A percentile compares a stretch with the other conserved stretches of the same genome.
Conservation (phyloP, 2,113 vertebrate genomes). For the Zosterops lateralis region DNA sequence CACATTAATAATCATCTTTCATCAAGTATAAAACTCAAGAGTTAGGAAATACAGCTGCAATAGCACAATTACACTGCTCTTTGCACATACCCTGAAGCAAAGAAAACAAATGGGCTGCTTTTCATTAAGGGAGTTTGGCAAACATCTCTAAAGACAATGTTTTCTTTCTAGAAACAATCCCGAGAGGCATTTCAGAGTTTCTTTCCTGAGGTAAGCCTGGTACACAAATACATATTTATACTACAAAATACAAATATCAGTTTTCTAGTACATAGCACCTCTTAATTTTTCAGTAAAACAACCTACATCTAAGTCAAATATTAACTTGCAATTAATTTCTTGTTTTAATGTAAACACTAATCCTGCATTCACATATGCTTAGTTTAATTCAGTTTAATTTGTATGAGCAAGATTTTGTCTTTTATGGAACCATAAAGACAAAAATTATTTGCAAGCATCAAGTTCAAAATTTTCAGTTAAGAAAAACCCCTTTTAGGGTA, state of each 20-base stretch:
- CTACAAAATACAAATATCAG: slow-evolving; percentile 14
- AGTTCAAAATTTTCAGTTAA: not conserved
- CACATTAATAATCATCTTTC: slow-evolving; percentile 72
- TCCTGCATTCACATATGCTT: not conserved
- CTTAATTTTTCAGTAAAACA: not conserved
- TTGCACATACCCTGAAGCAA: slow-evolving; percentile 65
- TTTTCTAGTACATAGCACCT: not conserved
- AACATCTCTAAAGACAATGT: slow-evolving; percentile 65
- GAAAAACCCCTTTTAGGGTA: not conserved
- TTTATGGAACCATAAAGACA: not conserved
- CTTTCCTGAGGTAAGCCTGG: slow-evolving; percentile 49
- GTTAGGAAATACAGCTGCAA: slow-evolving; percentile 73
- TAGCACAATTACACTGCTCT: slow-evolving; percentile 65
- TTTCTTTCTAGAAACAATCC: slow-evolving; percentile 66
- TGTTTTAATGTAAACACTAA: not conserved
- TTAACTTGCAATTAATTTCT: not conserved
- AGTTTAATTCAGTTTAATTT: not conserved
- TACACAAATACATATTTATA: slow-evolving; percentile 46
- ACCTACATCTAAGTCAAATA: not conserved
- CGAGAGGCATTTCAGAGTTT: slow-evolving; percentile 34
- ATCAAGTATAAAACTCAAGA: slow-evolving; percentile 65
- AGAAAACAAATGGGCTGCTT: slow-evolving; percentile 71
- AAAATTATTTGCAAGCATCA: not conserved
- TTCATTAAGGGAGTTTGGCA: slow-evolving; percentile 69
- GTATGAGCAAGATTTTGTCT: not conserved